Percentiles rank a stretch among this genome's conserved stretches.
phyloP scores from a whole-genome alignment of 2,797 vertebrate species.

The Poeciliopsis gracilis region DNA sequence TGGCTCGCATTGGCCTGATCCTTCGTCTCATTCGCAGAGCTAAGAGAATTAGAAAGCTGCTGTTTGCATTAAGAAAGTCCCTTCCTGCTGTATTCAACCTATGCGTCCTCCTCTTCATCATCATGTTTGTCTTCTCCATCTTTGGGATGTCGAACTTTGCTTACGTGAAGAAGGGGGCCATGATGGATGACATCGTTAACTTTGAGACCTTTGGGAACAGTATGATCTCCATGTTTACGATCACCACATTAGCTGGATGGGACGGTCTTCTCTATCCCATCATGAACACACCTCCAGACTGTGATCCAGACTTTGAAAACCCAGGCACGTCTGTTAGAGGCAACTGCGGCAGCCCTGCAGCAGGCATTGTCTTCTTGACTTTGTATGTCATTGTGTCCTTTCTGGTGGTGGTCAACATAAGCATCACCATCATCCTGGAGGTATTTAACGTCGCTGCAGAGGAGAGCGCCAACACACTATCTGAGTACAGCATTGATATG shows the following conservation, averaged over 20 bases:
- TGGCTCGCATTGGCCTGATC: slow-evolving; percentile 91
- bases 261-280: slow-evolving; percentile 91
- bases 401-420: slow-evolving; percentile 96
- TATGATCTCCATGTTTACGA: slow-evolving; percentile 94
- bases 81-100: slow-evolving; percentile 97
- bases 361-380: slow-evolving; percentile 93
- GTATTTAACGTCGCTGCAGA: slow-evolving; percentile 95
- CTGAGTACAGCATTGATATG: slow-evolving; percentile 96
- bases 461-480: slow-evolving; percentile 89
- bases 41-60: slow-evolving; percentile 91
- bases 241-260: slow-evolving; percentile 95
- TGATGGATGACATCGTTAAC: slow-evolving; percentile 94
- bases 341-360: slow-evolving; percentile 86
- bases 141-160: slow-evolving; percentile 97
- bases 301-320: slow-evolving; percentile 85
- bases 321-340: slow-evolving; percentile 84
- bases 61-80: slow-evolving; percentile 97
- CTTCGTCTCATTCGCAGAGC: slow-evolving; percentile 91
- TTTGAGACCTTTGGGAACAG: slow-evolving; percentile 97
- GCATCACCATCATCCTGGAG: slow-evolving; percentile 96
- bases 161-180: slow-evolving; percentile 89
- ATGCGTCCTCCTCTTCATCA: slow-evolving; percentile 92
- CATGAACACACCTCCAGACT: slow-evolving; percentile 90
- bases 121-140: slow-evolving; percentile 98
- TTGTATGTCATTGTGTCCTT: slow-evolving; percentile 95